phyloP scores from a whole-genome alignment of 2,113 vertebrate species.

The Barbus barbus region DNA sequence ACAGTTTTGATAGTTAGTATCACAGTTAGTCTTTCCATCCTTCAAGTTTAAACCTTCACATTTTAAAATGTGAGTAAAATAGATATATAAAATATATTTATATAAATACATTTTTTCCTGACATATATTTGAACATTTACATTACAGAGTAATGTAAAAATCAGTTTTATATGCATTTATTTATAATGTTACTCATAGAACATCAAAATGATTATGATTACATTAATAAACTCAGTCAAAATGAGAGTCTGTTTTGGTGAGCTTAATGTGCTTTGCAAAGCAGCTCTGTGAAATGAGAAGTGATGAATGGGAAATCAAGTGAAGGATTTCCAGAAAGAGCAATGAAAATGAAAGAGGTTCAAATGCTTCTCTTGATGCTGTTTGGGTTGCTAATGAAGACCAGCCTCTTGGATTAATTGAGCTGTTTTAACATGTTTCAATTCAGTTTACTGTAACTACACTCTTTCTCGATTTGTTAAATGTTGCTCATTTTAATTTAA shows the following conservation, averaged over 20 bases:
- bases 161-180: background rate
- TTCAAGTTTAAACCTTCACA: background rate
- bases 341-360: background rate
- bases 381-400: constrained; percentile 8
- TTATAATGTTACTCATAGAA: background rate
- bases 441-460: background rate
- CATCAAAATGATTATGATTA: constrained; percentile 10
- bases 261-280: constrained; percentile 8
- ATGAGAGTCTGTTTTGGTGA: background rate
- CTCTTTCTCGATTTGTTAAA: background rate
- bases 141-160: background rate
- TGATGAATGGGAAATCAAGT: constrained; percentile 3
- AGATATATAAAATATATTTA: no score
- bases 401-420: background rate
- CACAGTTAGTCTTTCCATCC: background rate
- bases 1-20: no score
- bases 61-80: background rate
- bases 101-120: no score
- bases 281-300: background rate
- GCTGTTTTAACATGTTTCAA: background rate
- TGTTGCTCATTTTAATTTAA: background rate
- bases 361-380: background rate
- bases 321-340: constrained; percentile 9
- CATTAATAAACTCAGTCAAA: background rate
- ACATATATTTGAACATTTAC: no score